Base-by-base conservation (phyloP, 2,888 invertebrate species). In the Lysandra coridon region DNA sequence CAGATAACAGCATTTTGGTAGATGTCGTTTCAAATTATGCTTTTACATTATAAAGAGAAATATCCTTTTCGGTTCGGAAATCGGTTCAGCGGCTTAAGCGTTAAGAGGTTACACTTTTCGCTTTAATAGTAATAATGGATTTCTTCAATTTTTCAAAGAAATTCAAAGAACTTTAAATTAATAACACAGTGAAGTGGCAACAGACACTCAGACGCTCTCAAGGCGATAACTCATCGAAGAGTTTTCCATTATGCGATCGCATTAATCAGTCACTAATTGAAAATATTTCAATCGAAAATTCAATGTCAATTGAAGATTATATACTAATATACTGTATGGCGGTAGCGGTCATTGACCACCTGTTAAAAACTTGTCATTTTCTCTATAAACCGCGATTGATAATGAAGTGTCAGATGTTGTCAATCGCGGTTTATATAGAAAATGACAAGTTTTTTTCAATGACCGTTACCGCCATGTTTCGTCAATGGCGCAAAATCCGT, bases 101-200 rank as follows among this genome's bases (percentile, higher is more conserved):
- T 40, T 40, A 40, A 40, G 40, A 40, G 40, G 40, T 40, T 6
- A 40, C 40, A 40, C 6, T 40, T 40, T 40, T 40, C 40, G 40
- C 6, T 6, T 40, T 40, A 6, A 40, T 14, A 3, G 6, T 2
- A 53, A 14, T 53, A 14, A 14, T 57, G 17, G 4, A 57, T 57
- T 57, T 57, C 4, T 17, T 57, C 14, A 17, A 57, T 17, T 57
- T 57, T 57, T 57, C 57, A 57, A 17, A 57, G 17, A 14, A 3
- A 17, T 14, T 57, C 30, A 30, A 30, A 30, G 5, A 69, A 69
- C 14, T 69, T 14, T 69, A 5, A 37, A 69, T 69, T 37, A 81
- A 81, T 81, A 75, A 40, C 23, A 74, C 40, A 74, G 17, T 74
- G 44, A 74, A 74, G 74, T 74, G 14, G 7, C 74, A 73, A 73